Evolutionary conservation across 64 coral and sea anemone genomes (phyloP), one percentile per base, ranked within the genome.

Genomic region (Montipora capricornis): DNA sequence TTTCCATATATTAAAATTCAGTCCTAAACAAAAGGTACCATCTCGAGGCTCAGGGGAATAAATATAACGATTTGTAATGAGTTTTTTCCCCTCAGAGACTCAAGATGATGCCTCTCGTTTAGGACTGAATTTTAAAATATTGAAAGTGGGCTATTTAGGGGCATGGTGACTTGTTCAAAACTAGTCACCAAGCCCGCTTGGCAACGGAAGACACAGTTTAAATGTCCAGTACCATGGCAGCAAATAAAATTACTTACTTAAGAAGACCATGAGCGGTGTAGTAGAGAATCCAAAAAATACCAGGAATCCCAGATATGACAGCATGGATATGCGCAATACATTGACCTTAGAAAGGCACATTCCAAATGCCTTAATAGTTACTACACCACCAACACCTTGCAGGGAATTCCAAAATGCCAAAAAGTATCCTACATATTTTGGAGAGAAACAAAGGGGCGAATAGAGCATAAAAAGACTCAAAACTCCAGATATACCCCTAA

Each of bases 361-460:
- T 61, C 89, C 96, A 16, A 98, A 52, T 26, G 49, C 88, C n/a
- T 95, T 98, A 14, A 97, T 97, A 16, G 93, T 83, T 12, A 91
- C 26, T 68, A 95, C 82, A 0, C 93, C 96, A 84, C 96, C 96
- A 46, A 49, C 10, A 0, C 96, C 96, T 45, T 95, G 55, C 44
- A 85, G 37, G 48, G 91, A 82, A 24, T 85, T 45, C n/a, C 89
- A 87, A 15, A 91, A 76, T 1, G 96, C 93, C 44, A 89, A 53
- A 49, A 89, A 94, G 67, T 92, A 97, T 0, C 96, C 96, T 74
- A 97, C 96, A 77, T 75, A 89, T 16, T 84, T 75, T 2, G 96
- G 96, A 3, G 96, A 95, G 52, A 97, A 97, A 59, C 96, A 97
- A 49, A 97, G 69, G 0, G 96, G 96, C 5, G 89, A 95, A 70